These are phyloP conservation scores for Beris morrisii DNA, from an alignment of 2,888 invertebrate species.

Conservation along the genomic window DNA sequence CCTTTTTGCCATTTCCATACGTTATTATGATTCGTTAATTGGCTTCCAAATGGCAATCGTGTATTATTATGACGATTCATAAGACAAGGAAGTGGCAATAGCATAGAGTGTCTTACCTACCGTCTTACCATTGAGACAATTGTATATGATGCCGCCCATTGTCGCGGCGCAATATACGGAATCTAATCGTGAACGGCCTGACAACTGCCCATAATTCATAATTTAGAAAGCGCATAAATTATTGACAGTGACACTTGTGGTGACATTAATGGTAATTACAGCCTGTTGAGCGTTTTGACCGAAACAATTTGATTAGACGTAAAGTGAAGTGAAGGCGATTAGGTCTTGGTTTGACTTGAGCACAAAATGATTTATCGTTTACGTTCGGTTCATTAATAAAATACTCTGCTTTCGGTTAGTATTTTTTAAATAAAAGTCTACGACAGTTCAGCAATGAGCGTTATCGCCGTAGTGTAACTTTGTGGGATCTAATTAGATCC, in stretches of 20 bases:
- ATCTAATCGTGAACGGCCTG: constrained; percentile 28
- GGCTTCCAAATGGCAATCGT: no score
- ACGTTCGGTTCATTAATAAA: no score
- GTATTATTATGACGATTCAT: no score
- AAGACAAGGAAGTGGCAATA: no score
- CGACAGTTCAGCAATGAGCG: no score
- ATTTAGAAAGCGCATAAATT: constrained; percentile 34
- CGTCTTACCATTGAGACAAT: constrained; percentile 23
- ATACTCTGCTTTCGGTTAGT: no score
- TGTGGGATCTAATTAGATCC: no score
- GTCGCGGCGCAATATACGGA: constrained; percentile 14
- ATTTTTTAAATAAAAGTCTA: no score
- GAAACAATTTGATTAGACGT: constrained; percentile 17
- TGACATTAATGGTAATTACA: constrained; percentile 33
- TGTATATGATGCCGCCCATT: constrained; percentile 29
- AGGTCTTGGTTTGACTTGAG: not conserved
- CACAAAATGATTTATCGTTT: constrained; percentile 13
- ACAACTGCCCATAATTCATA: constrained; percentile 33
- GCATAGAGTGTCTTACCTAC: no score
- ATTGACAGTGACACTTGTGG: constrained; percentile 25
- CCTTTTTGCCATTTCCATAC: no score
- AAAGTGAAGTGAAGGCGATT: constrained; percentile 28
- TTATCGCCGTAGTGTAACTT: no score
- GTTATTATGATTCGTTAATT: no score
- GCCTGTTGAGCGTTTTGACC: constrained; percentile 21